phyloP scores from a whole-genome alignment of 37 sponge, comb jelly and placozoan genomes.

The Crambe crambe region DNA sequence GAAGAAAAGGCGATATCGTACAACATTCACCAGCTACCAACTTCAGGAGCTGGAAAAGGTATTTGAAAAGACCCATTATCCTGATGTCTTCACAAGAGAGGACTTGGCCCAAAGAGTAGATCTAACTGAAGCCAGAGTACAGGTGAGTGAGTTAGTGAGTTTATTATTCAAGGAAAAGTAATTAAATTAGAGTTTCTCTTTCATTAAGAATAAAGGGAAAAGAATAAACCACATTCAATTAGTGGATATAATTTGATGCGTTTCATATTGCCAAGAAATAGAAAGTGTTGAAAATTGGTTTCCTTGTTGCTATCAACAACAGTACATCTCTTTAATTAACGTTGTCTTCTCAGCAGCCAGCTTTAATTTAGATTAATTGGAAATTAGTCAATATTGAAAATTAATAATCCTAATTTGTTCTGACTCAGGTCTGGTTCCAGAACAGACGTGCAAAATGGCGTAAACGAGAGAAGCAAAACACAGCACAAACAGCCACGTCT shows the following conservation, averaged over 20 bases:
- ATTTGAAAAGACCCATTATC: constrained; percentile 90
- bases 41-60: constrained; percentile 81
- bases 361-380: too few relatives aligned
- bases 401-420: not conserved
- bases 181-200: constrained; percentile 7
- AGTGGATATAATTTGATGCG: not conserved
- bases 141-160: constrained; percentile 75
- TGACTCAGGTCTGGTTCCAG: constrained; percentile 91
- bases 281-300: not conserved
- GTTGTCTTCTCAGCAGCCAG: too few relatives aligned
- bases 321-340: too few relatives aligned
- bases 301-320: not conserved
- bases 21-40: constrained; percentile 88
- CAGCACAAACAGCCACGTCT: constrained; percentile 50
- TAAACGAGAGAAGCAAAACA: constrained; percentile 76
- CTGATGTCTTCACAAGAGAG: constrained; percentile 92
- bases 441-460: constrained; percentile 90
- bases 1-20: constrained; percentile 84
- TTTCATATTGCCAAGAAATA: not conserved
- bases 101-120: constrained; percentile 81
- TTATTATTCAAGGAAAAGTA: not conserved
- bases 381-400: too few relatives aligned
- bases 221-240: not conserved
- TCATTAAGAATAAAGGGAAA: not conserved
- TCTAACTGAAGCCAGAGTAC: constrained; percentile 91